Evolutionary conservation across 1,140 invertebrate species (phyloP).

Genomic region (Hypothenemus hampei): DNA sequence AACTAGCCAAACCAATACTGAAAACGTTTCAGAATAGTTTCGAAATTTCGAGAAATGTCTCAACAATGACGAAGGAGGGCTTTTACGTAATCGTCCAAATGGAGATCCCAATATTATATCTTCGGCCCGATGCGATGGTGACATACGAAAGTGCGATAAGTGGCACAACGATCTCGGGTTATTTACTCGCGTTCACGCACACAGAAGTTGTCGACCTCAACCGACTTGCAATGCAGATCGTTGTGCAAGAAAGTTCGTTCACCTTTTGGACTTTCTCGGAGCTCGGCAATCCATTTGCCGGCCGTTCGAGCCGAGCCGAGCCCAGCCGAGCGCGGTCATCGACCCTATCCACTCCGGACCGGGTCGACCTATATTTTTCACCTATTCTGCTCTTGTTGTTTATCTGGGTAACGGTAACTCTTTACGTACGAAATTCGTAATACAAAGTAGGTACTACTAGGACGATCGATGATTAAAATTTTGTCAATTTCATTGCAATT

Average conservation of each 20-base stretch:
- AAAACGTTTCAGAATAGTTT: too few relatives aligned
- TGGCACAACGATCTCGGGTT: slow-evolving; percentile 32
- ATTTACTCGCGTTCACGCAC: slow-evolving; percentile 15
- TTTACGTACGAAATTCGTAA: not conserved
- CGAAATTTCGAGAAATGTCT: too few relatives aligned
- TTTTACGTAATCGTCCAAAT: too few relatives aligned
- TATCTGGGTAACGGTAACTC: slow-evolving; percentile 1
- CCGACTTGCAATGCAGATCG: slow-evolving; percentile 38
- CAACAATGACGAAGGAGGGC: too few relatives aligned
- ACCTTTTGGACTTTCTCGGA: slow-evolving; percentile 41
- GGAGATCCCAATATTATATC: too few relatives aligned
- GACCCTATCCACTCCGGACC: slow-evolving; percentile 34
- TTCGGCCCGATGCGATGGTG: not conserved
- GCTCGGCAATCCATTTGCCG: too few relatives aligned
- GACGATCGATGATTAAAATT: slow-evolving; percentile 1
- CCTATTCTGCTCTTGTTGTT: not conserved
- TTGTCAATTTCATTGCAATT: too few relatives aligned
- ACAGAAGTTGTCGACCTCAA: slow-evolving; percentile 43
- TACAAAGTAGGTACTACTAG: not conserved
- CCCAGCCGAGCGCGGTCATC: slow-evolving; percentile 36
- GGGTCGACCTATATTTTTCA: slow-evolving; percentile 35
- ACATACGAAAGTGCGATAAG: slow-evolving; percentile 32
- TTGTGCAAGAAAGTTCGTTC: slow-evolving; percentile 42
- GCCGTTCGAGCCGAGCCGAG: too few relatives aligned
- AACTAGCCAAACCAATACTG: too few relatives aligned